Base-by-base conservation (phyloP, 2,888 invertebrate genomes). In the Pseudanteris insignis region DNA sequence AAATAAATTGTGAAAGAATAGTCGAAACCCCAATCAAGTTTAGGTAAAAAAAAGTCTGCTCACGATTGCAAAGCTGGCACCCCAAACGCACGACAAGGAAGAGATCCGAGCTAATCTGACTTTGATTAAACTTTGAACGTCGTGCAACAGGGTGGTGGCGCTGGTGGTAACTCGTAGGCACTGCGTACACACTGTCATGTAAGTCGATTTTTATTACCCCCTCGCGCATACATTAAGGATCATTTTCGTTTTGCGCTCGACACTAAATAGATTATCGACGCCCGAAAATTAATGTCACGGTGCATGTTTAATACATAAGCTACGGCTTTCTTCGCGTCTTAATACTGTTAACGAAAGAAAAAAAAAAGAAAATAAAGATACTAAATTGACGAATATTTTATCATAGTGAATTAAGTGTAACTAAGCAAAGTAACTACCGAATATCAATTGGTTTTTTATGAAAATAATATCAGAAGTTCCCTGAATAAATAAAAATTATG, bases 71-170 rank as follows among this genome's bases (percentile, higher is more conserved):
- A 62, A 59, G 62, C 62, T 26, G 24, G 30, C 53, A 46, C 54
- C 58, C 64, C 54, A 50, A 58, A 54, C 47, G 46, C 40, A 11
- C 30, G 50, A 44, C 25, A 43, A 48, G 37, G 59, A 59, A 50
- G 47, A 61, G 59, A 60, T 46, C 60, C 47, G 64, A 68, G 75
- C 78, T 78, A 78, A 78, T 78, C 78, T 78, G 77, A 77, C 77
- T 78, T 78, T 77, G 78, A 78, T 78, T 78, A 78, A 78, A 77
- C 73, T 78, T 78, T 78, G 75, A 77, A 75, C 77, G 75, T 77
- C 74, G 75, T 72, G 73, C 69, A 73, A 75, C 74, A 70, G 74
- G 75, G 71, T 68, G 59, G 53, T 60, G 64, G 62, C 65, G 75
- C 71, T 68, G 59, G 53, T 60, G 64, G 62, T 66, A 61, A 66